Conservation (phyloP, 53 echinoderm and acorn worm genomes). For the Patiria pectinifera region DNA sequence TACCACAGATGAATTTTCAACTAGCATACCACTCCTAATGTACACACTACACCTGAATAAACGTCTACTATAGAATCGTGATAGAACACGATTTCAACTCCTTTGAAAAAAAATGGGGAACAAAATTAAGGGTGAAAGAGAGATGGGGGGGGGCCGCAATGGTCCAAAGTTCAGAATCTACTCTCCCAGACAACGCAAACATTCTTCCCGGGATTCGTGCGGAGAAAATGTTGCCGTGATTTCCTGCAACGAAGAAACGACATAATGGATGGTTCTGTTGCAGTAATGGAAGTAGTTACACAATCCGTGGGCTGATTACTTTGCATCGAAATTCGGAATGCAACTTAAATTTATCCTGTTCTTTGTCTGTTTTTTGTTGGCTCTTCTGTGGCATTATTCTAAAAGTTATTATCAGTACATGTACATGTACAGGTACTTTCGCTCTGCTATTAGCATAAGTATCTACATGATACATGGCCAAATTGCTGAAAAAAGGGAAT, state of each 20-base stretch:
- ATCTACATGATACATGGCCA: too few relatives aligned
- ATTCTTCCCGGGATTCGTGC: neutral
- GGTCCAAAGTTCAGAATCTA: neutral
- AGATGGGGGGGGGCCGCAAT: neutral
- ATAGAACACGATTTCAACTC: neutral
- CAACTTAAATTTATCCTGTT: neutral
- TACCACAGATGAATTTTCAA: neutral
- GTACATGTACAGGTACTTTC: neutral
- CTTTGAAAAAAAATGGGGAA: neutral
- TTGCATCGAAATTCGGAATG: neutral
- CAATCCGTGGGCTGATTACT: neutral
- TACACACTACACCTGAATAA: neutral
- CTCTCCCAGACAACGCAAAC: constrained; percentile 21
- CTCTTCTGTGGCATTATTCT: too few relatives aligned
- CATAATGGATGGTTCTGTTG: neutral
- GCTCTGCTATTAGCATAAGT: too few relatives aligned
- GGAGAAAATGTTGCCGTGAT: neutral
- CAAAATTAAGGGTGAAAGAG: neutral
- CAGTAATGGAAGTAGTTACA: neutral
- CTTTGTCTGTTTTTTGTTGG: too few relatives aligned
- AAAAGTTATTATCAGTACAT: neutral
- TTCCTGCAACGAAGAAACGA: neutral
- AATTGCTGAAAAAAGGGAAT: too few relatives aligned
- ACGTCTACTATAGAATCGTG: neutral
- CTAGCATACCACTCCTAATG: neutral